Percentiles rank a stretch among this genome's conserved stretches.
phyloP scores from a whole-genome alignment of 2,797 vertebrate species.

The Aphelocoma californica region DNA sequence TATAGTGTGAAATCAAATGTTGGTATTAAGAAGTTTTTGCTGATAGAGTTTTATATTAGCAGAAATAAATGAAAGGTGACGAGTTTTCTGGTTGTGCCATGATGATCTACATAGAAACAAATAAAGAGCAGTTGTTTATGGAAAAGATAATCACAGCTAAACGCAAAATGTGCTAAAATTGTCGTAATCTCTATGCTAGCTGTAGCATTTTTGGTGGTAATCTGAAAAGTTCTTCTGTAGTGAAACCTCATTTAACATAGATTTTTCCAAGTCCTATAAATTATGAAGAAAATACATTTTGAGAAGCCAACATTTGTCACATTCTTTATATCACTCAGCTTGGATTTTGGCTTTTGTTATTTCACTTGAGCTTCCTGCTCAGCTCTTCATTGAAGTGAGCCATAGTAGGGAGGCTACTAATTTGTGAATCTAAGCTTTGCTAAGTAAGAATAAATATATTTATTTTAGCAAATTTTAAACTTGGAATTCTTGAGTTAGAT shows the following conservation, averaged over 20 bases:
- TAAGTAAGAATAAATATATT: neutral
- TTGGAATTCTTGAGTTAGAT: neutral
- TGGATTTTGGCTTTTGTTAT: neutral
- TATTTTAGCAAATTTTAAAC: neutral
- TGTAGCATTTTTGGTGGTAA: constrained; percentile 32
- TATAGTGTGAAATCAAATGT: neutral
- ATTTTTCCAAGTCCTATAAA: neutral
- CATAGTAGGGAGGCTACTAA: neutral
- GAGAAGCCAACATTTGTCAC: neutral
- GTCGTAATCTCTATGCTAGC: neutral
- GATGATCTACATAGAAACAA: neutral
- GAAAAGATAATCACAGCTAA: neutral
- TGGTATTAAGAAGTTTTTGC: neutral
- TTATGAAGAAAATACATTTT: neutral
- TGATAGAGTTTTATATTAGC: neutral
- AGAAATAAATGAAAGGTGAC: neutral
- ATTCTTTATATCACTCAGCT: neutral
- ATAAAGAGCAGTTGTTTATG: neutral
- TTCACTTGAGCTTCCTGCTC: neutral
- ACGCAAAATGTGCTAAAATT: neutral
- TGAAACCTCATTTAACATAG: neutral
- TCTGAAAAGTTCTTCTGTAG: constrained; percentile 51
- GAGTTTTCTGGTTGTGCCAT: neutral
- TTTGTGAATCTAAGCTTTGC: neutral
- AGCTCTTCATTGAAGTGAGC: neutral